A percentile compares a stretch with the other conserved stretches of the same genome.
These are phyloP conservation scores for Emydura subglobosa DNA, from an alignment of 2,113 vertebrate species.

Conservation along the genomic window DNA sequence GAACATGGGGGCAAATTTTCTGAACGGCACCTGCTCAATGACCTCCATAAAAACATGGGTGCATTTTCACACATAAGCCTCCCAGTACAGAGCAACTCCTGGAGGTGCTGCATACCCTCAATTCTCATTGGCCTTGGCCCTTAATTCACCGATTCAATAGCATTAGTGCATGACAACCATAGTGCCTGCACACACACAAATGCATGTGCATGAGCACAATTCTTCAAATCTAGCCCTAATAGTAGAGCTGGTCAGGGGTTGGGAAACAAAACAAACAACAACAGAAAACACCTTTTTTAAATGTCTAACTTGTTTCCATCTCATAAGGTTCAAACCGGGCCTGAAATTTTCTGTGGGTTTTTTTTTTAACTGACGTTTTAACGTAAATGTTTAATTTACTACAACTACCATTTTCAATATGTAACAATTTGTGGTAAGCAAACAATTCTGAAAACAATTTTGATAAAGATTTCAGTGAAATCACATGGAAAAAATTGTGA, in stretches of 20 bases:
- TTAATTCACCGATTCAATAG: background rate
- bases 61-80: background rate
- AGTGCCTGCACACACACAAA: background rate
- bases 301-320: background rate
- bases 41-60: background rate
- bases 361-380: background rate
- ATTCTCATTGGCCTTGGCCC: background rate
- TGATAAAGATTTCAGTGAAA: background rate
- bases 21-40: rapidly evolving
- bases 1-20: background rate
- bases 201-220: background rate
- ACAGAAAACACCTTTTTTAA: background rate
- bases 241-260: background rate
- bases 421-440: background rate
- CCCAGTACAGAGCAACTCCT: background rate
- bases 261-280: too few relatives aligned
- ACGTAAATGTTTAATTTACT: background rate
- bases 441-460: background rate
- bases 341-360: background rate
- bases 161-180: background rate
- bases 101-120: background rate
- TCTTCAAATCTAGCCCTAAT: background rate
- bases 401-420: background rate
- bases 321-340: background rate
- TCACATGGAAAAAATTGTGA: background rate